Conservation (phyloP, 1,140 invertebrate species). For the Muscidifurax raptorellus region DNA sequence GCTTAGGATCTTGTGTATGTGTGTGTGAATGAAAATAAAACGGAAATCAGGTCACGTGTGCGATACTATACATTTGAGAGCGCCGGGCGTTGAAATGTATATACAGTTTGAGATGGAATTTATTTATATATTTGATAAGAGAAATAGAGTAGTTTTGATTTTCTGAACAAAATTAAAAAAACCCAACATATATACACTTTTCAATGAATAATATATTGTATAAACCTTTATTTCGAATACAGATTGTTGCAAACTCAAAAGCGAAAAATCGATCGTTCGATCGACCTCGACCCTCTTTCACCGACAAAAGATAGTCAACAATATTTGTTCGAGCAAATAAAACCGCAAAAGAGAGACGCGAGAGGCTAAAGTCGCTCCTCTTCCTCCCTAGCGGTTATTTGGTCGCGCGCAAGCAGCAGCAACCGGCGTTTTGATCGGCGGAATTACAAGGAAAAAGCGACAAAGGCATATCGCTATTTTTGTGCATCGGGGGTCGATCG, state of each 20-base stretch:
- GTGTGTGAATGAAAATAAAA: not conserved
- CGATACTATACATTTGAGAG: not conserved
- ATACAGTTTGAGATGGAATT: too few relatives aligned
- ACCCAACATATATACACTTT: not conserved
- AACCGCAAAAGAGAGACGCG: not conserved
- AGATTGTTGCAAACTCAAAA: not conserved
- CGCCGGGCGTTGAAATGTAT: too few relatives aligned
- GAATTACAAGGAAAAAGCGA: slow-evolving; percentile 17
- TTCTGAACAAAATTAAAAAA: too few relatives aligned
- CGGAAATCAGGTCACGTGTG: not conserved
- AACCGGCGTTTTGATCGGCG: slow-evolving; percentile 12
- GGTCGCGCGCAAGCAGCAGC: not conserved
- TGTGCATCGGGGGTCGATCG: slow-evolving; percentile 3
- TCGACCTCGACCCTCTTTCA: not conserved
- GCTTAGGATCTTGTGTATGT: not conserved
- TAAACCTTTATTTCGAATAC: not conserved
- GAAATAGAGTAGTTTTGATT: too few relatives aligned
- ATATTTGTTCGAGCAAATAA: not conserved
- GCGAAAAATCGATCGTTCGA: not conserved
- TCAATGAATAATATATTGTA: not conserved
- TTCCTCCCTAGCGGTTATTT: not conserved
- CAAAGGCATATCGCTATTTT: slow-evolving; percentile 25
- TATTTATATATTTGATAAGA: too few relatives aligned
- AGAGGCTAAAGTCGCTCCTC: not conserved
- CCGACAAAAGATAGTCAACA: not conserved